These are phyloP conservation scores for Bradynema listronoti DNA, from an alignment of 1,140 invertebrate species.

Conservation along the genomic window DNA sequence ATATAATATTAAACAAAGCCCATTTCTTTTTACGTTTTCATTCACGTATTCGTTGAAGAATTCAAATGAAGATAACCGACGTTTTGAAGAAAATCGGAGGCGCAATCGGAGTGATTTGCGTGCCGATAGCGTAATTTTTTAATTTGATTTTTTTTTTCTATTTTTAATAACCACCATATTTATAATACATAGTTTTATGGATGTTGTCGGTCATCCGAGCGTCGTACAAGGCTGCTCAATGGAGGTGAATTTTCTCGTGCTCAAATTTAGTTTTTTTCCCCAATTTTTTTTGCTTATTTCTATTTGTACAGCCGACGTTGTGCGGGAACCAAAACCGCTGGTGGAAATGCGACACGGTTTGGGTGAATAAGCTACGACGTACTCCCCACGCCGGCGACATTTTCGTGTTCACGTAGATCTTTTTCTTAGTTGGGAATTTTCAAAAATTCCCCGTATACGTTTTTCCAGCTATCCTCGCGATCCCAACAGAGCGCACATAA, in stretches of 20 bases:
- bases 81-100: too few relatives aligned
- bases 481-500: conserved; percentile 23
- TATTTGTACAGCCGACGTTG: conserved; percentile 23
- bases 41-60: too few relatives aligned
- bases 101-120: too few relatives aligned
- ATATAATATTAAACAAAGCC: too few relatives aligned
- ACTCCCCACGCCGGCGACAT: conserved; percentile 15
- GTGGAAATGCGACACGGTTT: conserved; percentile 15
- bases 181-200: too few relatives aligned
- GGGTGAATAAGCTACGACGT: neutral
- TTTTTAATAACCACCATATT: too few relatives aligned
- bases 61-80: too few relatives aligned
- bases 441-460: neutral
- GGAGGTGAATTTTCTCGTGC: conserved; percentile 22
- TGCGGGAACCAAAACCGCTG: conserved; percentile 21
- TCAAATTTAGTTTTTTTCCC: neutral
- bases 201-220: conserved; percentile 28
- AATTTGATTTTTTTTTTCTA: too few relatives aligned
- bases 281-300: neutral
- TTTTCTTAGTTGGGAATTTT: neutral
- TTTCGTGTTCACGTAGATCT: neutral
- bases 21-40: too few relatives aligned
- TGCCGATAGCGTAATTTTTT: too few relatives aligned
- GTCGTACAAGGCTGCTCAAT: conserved; percentile 26
- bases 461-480: conserved; percentile 23